A percentile compares a stretch with the other conserved stretches of the same genome.
Evolutionary conservation across 2,888 invertebrate species (phyloP).

Genomic region (Ennomos erosarius): DNA sequence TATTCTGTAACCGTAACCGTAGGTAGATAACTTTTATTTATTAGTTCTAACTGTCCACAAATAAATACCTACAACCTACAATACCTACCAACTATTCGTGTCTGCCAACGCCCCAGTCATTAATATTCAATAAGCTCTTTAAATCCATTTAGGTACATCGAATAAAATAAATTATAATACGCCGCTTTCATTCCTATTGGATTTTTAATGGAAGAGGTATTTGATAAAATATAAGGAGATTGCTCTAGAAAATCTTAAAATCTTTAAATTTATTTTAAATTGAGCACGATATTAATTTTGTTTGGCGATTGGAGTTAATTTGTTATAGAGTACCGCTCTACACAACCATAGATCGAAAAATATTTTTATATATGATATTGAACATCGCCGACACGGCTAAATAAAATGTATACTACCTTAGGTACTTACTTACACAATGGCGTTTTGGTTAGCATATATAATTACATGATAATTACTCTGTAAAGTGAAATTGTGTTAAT

Average conservation of each 20-base stretch:
- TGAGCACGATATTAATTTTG: neutral
- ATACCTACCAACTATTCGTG: neutral
- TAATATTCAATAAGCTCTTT: constrained; percentile 26
- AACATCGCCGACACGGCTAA: too few species aligned
- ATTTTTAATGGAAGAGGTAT: constrained; percentile 1
- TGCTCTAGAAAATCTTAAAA: neutral
- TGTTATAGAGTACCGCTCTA: too few species aligned
- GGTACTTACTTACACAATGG: too few species aligned
- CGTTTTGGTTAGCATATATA: too few species aligned
- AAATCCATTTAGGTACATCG: constrained; percentile 11
- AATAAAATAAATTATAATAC: constrained; percentile 13
- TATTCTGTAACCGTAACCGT: too few species aligned
- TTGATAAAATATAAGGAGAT: neutral
- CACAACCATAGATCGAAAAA: too few species aligned
- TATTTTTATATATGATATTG: too few species aligned
- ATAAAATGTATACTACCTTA: too few species aligned
- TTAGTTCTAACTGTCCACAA: constrained; percentile 6
- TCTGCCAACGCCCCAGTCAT: constrained; percentile 10
- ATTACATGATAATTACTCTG: too few species aligned
- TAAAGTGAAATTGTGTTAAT: too few species aligned
- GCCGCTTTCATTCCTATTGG: constrained; percentile 24
- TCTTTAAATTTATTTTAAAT: constrained; percentile 1
- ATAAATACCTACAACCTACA: neutral
- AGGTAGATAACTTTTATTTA: too few species aligned
- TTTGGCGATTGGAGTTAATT: too few species aligned